Evolutionary conservation across 53 echinoderm and acorn worm species (phyloP).

Genomic region (Echinometra lucunter): DNA sequence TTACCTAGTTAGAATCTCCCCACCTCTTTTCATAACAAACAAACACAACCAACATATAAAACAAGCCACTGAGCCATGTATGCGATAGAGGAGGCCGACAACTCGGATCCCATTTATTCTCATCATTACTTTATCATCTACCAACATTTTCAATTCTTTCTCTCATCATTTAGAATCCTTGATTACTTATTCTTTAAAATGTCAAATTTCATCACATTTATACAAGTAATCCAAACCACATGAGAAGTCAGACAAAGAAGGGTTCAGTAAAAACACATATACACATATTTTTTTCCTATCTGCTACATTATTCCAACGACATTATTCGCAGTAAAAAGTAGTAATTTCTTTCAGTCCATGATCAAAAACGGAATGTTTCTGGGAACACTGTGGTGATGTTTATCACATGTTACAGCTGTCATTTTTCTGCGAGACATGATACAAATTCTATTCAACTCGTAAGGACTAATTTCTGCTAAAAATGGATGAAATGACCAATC

Average conservation of each 20-base stretch:
- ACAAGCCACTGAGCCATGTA: background rate
- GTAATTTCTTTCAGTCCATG: background rate
- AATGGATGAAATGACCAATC: background rate
- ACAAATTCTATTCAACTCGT: background rate
- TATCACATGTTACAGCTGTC: background rate
- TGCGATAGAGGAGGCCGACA: conserved; percentile 67
- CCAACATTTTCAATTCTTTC: conserved; percentile 42
- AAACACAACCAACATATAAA: background rate
- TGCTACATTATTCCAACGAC: conserved; percentile 22
- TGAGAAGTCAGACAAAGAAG: conserved; percentile 32
- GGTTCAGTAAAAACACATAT: conserved; percentile 57
- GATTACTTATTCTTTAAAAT: conserved; percentile 44
- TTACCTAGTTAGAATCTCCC: no score
- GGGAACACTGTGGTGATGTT: background rate
- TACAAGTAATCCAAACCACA: conserved; percentile 54
- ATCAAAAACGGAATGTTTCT: conserved; percentile 46
- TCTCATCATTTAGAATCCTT: background rate
- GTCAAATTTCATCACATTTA: conserved; percentile 48
- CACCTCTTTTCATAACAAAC: no score
- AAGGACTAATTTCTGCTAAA: conserved; percentile 14
- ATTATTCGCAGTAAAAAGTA: conserved; percentile 15
- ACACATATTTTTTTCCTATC: conserved; percentile 46
- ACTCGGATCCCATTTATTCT: conserved; percentile 57
- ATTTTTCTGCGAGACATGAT: background rate
- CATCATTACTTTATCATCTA: conserved; percentile 49